A percentile compares a stretch with the other conserved stretches of the same genome.
Conservation (phyloP, 2,797 vertebrate genomes). For the Potorous gilbertii region DNA sequence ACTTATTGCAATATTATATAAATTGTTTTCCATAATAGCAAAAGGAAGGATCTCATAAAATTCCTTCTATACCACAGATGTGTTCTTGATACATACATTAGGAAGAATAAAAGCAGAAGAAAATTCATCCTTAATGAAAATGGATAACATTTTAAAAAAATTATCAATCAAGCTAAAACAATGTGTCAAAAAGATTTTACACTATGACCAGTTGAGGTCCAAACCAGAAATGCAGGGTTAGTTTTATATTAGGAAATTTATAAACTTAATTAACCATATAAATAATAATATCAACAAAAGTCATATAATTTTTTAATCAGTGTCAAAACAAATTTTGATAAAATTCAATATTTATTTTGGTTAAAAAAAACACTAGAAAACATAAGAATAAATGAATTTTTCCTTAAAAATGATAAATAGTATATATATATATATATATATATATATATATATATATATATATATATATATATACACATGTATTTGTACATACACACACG, state of each 20-base stretch:
- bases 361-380: neutral
- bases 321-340: neutral
- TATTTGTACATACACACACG: too few relatives aligned
- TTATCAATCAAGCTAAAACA: neutral
- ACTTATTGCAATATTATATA: neutral
- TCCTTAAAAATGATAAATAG: neutral
- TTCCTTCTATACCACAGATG: neutral
- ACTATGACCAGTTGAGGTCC: neutral
- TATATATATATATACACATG: too few relatives aligned
- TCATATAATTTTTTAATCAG: neutral
- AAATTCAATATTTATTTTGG: neutral
- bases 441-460: too few relatives aligned
- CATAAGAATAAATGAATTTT: neutral
- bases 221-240: accelerated
- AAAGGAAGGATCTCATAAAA: neutral
- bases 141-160: neutral
- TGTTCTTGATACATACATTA: neutral
- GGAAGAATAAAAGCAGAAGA: neutral
- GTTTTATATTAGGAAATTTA: neutral
- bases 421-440: too few relatives aligned
- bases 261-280: neutral
- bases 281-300: neutral
- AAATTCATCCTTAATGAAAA: neutral
- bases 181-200: neutral
- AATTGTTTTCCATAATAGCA: neutral